Evolutionary conservation across 2,888 invertebrate genomes (phyloP).

Genomic region (Ecliptopera silaceata): DNA sequence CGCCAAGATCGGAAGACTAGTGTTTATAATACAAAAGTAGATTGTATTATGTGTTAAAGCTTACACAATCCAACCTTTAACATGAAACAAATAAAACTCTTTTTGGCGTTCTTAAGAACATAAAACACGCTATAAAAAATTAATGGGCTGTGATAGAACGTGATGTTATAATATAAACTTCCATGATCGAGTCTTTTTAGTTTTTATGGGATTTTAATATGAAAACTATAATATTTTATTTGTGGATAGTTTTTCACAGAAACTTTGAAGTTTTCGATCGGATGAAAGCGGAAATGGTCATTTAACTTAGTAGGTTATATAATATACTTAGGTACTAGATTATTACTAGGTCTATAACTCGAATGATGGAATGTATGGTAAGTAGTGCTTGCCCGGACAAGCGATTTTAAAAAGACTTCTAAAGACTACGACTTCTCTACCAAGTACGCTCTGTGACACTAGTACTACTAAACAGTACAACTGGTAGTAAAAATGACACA

Average conservation of each 20-base stretch:
- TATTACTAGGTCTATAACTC: no score
- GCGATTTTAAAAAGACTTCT: no score
- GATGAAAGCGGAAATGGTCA: no score
- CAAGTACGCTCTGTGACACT: no score
- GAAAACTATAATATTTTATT: neutral
- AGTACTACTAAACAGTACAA: no score
- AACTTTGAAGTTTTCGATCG: neutral
- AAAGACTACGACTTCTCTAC: no score
- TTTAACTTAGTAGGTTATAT: no score
- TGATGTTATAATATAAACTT: constrained; percentile 2
- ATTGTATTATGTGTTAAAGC: neutral
- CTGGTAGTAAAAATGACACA: no score
- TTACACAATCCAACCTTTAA: constrained; percentile 10
- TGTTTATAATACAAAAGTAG: neutral
- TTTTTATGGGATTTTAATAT: constrained; percentile 11
- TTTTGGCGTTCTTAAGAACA: constrained; percentile 12
- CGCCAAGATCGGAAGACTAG: neutral
- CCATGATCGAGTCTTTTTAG: neutral
- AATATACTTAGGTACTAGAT: no score
- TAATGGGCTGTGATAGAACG: constrained; percentile 11
- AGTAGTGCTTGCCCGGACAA: no score
- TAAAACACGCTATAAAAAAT: constrained; percentile 8
- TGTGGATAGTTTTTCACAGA: neutral
- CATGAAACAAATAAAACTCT: constrained; percentile 9
- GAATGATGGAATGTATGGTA: no score